Base-by-base conservation (phyloP, 92 coral and sea anemone genomes). In the Micromussa lordhowensis region DNA sequence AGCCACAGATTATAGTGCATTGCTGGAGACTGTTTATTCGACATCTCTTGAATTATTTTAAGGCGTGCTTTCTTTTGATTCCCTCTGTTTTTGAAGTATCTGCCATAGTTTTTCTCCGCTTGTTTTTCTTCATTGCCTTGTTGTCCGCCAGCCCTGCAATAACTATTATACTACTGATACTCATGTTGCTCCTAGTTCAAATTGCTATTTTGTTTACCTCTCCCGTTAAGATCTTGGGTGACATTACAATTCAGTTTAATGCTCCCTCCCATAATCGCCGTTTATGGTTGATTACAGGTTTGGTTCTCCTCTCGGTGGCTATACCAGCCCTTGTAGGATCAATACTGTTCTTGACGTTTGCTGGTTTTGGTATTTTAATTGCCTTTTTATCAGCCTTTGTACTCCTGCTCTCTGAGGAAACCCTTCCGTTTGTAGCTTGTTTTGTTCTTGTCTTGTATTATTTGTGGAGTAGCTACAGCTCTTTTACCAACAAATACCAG, bases 401-500 rank as follows among this genome's bases (percentile, higher is more conserved):
- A 19, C 18, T n/a, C 17, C 68, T 82, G 18, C 68, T 82, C 14
- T 26, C 61, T 17, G 76, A 68, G 16, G 40, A 82, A 18, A 40
- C 44, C 55, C 74, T 64, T 35, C 84, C 84, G 5, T 81, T 4
- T 36, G n/a, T 81, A 3, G 84, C 49, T 68, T 68, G 73, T 55
- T 36, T 28, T 35, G 18, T 82, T 40, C 90, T 87, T 18, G 81
- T 79, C 24, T 54, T 72, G 14, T 57, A 79, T 44, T 87, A 87
- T 48, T 0, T 87, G 26, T 54, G 83, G 73, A 54, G 90, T 51
- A 79, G 59, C 78, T 87, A 80, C 78, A 51, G 86, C 14, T 80
- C 75, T 6, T 87, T 80, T 28, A 87, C 90, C 6, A 79, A 71
- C 12, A 70, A 22, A 34, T 87, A 80, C 86, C 84, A 79, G n/a